These are phyloP conservation scores for Platycheirus albimanus DNA, from an alignment of 2,888 invertebrate species.

Conservation along the genomic window DNA sequence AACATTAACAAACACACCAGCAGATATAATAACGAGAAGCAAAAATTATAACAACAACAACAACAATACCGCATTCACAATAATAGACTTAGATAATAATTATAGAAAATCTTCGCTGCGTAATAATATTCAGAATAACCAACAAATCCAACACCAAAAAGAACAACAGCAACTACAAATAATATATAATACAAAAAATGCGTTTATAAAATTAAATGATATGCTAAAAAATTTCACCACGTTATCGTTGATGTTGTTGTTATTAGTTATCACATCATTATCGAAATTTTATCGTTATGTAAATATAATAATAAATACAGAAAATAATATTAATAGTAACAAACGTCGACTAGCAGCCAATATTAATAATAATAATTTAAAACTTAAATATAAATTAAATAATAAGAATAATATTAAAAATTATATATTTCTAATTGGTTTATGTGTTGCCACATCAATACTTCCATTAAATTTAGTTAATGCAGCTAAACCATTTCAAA, in stretches of 20 bases:
- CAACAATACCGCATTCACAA: conserved; percentile 62
- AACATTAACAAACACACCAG: conserved; percentile 51
- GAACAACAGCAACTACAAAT: conserved; percentile 34
- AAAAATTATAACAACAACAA: conserved; percentile 43
- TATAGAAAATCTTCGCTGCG: conserved; percentile 47
- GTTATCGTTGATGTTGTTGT: conserved; percentile 70
- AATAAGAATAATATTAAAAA: conserved; percentile 65
- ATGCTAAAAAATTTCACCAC: conserved; percentile 50
- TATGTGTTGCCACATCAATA: conserved; percentile 76
- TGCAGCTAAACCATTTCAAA: conserved; percentile 74
- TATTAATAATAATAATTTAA: conserved; percentile 43
- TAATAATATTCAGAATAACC: conserved; percentile 44
- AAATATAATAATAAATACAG: conserved; percentile 63
- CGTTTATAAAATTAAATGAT: conserved; percentile 8
- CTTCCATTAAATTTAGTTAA: conserved; percentile 77
- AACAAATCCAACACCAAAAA: no score
- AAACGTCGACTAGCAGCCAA: conserved; percentile 69
- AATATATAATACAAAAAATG: no score
- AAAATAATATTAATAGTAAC: conserved; percentile 34
- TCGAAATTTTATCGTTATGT: conserved; percentile 75
- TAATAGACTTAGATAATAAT: conserved; percentile 68
- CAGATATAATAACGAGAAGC: conserved; percentile 28
- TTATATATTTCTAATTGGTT: conserved; percentile 75
- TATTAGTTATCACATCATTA: conserved; percentile 75
- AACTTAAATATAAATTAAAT: conserved; percentile 63